These are phyloP conservation scores for Papilio machaon DNA, from an alignment of 1,140 invertebrate genomes.

Conservation along the genomic window DNA sequence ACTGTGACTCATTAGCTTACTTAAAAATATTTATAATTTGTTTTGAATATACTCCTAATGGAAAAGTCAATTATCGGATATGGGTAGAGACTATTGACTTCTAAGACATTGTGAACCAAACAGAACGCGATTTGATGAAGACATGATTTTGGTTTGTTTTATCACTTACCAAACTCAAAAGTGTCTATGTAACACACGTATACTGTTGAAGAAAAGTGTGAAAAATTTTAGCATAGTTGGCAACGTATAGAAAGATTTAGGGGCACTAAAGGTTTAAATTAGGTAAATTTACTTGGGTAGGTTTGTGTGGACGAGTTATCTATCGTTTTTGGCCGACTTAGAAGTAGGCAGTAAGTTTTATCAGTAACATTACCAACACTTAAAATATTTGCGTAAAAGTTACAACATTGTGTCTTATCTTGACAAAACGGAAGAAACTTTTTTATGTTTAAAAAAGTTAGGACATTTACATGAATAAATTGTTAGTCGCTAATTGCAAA, in stretches of 20 bases:
- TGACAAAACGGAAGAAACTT: background rate
- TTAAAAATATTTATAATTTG: conserved; percentile 17
- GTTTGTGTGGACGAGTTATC: background rate
- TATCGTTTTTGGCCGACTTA: background rate
- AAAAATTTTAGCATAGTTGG: too few species aligned
- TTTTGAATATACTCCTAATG: conserved; percentile 2
- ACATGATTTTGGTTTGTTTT: background rate
- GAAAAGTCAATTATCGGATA: background rate
- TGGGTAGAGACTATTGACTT: background rate
- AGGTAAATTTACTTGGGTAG: background rate
- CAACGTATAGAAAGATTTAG: background rate
- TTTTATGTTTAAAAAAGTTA: background rate
- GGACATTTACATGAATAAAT: background rate
- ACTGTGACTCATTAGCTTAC: conserved; percentile 4
- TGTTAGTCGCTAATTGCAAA: background rate
- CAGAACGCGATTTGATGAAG: background rate
- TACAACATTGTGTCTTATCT: background rate
- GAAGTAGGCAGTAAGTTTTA: conserved; percentile 1
- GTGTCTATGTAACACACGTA: too few species aligned
- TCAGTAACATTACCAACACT: background rate
- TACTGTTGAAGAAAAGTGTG: too few species aligned
- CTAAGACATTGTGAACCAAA: background rate
- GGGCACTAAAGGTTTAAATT: background rate
- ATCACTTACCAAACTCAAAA: background rate
- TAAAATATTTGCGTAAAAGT: background rate